Conservation (phyloP, 2,888 invertebrate genomes). For the Metallyticus violacea region DNA sequence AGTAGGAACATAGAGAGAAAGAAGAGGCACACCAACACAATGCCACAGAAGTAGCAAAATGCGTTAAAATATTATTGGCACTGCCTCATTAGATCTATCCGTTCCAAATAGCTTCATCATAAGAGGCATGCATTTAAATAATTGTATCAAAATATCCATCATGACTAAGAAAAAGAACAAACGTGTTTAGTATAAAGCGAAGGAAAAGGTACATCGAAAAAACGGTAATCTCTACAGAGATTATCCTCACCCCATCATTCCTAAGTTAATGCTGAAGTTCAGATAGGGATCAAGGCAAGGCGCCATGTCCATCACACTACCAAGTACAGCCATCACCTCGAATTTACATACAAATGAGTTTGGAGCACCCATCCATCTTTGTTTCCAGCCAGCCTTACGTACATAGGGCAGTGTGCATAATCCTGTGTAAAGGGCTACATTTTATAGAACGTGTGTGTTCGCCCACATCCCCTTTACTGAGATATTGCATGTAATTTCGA, state of each 20-base stretch:
- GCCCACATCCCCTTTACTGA: too few species aligned
- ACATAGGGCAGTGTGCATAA: not conserved
- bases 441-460: not conserved
- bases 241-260: not conserved
- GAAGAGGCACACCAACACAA: too few species aligned
- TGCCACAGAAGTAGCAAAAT: too few species aligned
- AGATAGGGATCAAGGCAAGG: not conserved
- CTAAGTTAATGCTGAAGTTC: not conserved
- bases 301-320: not conserved
- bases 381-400: not conserved
- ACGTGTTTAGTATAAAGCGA: too few species aligned
- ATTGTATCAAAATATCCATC: too few species aligned
- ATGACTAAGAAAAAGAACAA: too few species aligned
- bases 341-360: not conserved
- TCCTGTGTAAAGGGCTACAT: not conserved
- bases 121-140: too few species aligned
- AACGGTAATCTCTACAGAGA: not conserved
- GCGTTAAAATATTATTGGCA: too few species aligned
- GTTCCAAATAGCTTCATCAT: too few species aligned
- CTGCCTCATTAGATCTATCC: too few species aligned
- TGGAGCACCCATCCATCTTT: not conserved
- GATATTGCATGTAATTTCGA: not conserved
- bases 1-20: too few species aligned
- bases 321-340: not conserved
- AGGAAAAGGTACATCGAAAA: too few species aligned